Base-by-base conservation (phyloP, 2,113 vertebrate genomes). In the Diphyllodes magnificus region DNA sequence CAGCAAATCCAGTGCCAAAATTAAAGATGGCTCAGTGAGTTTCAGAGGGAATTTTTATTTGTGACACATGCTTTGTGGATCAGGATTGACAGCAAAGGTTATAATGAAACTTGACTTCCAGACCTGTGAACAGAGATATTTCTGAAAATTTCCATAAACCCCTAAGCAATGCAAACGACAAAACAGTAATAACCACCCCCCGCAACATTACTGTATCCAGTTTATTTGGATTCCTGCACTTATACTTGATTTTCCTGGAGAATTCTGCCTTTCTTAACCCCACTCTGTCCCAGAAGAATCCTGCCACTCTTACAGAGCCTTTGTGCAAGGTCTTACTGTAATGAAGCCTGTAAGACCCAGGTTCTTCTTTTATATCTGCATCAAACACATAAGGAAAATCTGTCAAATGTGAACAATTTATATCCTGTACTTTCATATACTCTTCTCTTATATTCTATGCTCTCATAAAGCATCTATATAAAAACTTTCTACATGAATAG, bases 171-270 rank as follows among this genome's bases (percentile, higher is more conserved):
- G 13, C 0, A 8, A 92, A 69, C 0, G 2, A 61, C 22, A 72
- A 83, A 88, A 37, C 0, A 1, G 33, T n/a, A 80, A 80, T 33
- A 75, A 57, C 40, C 20, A 3, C 7, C 3, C 0, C 3, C 19
- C 11, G 4, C 25, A 65, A 20, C 16, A 40, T 50, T 14, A 25
- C 51, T 31, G 44, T 56, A 40, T 28, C 25, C 6, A 3, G 6
- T 30, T 78, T 70, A 31, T 54, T 86, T 2, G 1, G 27, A 88
- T 90, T 54, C 50, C 47, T 89, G 56, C 37, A 59, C 28, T 86
- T 70, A 44, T n/a, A 10, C 27, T 63, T 35, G 37, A 69, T 61
- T 83, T 73, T 81, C 21, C 15, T 42, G 33, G 79, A 84, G 17
- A 64, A 5, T 82, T 70, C 35, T 63, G 21, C 47, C 23, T 42